Base-by-base conservation (phyloP, 2,888 invertebrate genomes). In the Drosophila robusta region DNA sequence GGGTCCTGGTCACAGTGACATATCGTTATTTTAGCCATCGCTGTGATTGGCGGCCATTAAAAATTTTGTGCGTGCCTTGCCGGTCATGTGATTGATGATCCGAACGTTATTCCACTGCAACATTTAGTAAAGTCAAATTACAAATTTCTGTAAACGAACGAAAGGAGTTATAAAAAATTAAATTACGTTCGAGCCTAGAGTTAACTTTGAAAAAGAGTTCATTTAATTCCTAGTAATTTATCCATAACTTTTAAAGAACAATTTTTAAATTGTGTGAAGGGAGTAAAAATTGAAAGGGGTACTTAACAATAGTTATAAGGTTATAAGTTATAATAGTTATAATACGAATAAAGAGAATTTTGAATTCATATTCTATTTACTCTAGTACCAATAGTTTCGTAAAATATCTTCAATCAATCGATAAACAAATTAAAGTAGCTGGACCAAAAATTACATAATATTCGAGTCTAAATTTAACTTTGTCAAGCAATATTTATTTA, bases 41-140 rank as follows among this genome's bases (percentile, higher is more conserved):
- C 88, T 71, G 83, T 77, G 89, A 83, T 83, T 83, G 88, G 80
- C 78, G 87, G 65, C 66, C 87, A 88, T 83, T 80, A 73, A 74
- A 70, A 72, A 72, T 80, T 71, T 80, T 69, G 60, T 63, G 65
- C 57, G 60, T 77, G 69, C 83, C 65, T 70, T 74, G 80, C 54
- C 70, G 61, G 63, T 50, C 71, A 62, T 69, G 80, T 83, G 83
- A 83, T 83, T 83, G 87, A 83, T 83, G 89, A 74, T 65, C 56
- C 52, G 41, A 44, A 66, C 83, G 71, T 83, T 84, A 83, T 64
- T 61, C 65, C 44, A 18, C 47, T 46, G 39, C 66, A 55, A 52
- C 61, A 64, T 73, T 65, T 71, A 56, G 64, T 50, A 63, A 71
- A 22, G 22, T 3, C 22, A 3, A 65, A 62, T 75, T 58, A 56